Percentiles rank a stretch among this genome's conserved stretches.
phyloP scores from a whole-genome alignment of 2,797 vertebrate species.

The Sebastes oblongus region DNA sequence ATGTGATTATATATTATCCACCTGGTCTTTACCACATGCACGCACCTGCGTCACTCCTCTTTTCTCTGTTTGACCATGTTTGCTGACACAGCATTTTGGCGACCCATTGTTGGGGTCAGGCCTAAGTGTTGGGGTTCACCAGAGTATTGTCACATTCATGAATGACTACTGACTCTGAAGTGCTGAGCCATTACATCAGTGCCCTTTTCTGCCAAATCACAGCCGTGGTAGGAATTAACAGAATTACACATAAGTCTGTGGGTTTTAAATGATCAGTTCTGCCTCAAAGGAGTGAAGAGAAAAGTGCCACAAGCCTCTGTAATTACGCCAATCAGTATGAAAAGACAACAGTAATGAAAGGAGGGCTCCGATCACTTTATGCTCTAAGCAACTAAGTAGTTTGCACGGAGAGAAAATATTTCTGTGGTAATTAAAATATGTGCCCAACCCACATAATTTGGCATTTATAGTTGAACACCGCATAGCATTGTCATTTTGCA shows the following conservation, averaged over 20 bases:
- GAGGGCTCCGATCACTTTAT: neutral
- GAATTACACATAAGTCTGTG: slow-evolving; percentile 53
- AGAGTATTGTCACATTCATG: slow-evolving; percentile 58
- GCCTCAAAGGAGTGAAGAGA: slow-evolving; percentile 37
- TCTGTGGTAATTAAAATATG: slow-evolving; percentile 32
- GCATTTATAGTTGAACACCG: slow-evolving; percentile 37
- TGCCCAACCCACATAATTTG: slow-evolving; percentile 21
- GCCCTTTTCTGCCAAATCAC: slow-evolving; percentile 56
- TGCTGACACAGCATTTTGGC: slow-evolving; percentile 66
- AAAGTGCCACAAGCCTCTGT: slow-evolving; percentile 20
- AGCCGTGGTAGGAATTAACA: slow-evolving; percentile 40
- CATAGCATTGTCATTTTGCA: slow-evolving; percentile 54
- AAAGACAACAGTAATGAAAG: slow-evolving; percentile 39
- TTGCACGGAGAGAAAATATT: slow-evolving; percentile 28
- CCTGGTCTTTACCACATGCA: slow-evolving; percentile 43
- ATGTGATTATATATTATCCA: slow-evolving; percentile 54
- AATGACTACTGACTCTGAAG: slow-evolving; percentile 50
- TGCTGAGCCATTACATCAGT: slow-evolving; percentile 62
- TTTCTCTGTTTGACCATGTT: slow-evolving; percentile 54
- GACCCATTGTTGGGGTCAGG: slow-evolving; percentile 43
- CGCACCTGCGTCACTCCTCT: slow-evolving; percentile 65
- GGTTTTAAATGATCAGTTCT: slow-evolving; percentile 61
- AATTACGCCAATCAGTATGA: slow-evolving; percentile 35
- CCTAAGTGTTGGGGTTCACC: slow-evolving; percentile 62
- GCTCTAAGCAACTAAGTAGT: slow-evolving; percentile 1